Percentiles rank a stretch among this genome's conserved stretches.
Evolutionary conservation across 2,113 vertebrate species (phyloP).

Genomic region (Nycticorax nycticorax): DNA sequence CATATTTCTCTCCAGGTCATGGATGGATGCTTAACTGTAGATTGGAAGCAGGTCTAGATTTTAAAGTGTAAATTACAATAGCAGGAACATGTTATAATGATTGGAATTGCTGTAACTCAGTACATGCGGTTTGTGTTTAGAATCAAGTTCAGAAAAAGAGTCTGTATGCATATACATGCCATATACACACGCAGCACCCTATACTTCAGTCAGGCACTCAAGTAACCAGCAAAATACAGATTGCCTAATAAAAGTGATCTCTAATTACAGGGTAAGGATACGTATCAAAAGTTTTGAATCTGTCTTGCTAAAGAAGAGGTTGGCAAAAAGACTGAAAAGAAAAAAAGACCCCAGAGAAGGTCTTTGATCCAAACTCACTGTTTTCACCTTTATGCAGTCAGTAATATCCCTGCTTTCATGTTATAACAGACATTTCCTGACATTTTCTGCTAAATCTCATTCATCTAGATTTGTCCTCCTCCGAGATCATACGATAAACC

Average conservation of each 20-base stretch:
- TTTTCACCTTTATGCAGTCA: not conserved
- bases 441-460: constrained; percentile 47
- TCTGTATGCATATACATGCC: not conserved
- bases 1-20: not conserved
- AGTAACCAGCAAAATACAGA: not conserved
- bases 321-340: not conserved
- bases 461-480: constrained; percentile 8
- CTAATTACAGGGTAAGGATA: not conserved
- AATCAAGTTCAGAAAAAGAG: not conserved
- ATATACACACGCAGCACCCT: not conserved
- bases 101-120: not conserved
- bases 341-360: not conserved
- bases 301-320: not conserved
- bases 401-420: not conserved
- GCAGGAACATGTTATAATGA: not conserved
- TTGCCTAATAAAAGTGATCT: not conserved
- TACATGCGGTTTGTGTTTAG: not conserved
- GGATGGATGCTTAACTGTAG: not conserved
- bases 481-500: constrained; percentile 26
- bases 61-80: not conserved
- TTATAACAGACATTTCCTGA: constrained; percentile 10
- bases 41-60: not conserved
- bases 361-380: not conserved
- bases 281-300: not conserved
- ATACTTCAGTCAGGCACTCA: not conserved